Percentiles rank a stretch among this genome's conserved stretches.
These are phyloP conservation scores for Peromyscus attwateri DNA, from an alignment of 2,797 vertebrate species.

Conservation along the genomic window DNA sequence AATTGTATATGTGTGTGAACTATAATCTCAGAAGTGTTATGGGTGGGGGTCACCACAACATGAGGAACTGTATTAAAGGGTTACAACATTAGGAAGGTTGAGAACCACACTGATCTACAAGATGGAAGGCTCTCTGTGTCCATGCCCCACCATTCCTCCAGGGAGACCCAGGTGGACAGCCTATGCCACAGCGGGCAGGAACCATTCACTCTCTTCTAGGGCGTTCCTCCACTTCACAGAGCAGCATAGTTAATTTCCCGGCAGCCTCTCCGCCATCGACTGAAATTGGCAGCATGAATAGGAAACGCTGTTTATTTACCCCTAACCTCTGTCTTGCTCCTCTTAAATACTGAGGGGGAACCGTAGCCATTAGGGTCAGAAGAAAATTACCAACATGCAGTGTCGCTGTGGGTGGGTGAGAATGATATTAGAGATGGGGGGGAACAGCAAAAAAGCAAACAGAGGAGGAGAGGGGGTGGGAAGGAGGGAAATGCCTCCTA, in stretches of 20 bases:
- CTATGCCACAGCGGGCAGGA: conserved; percentile 73
- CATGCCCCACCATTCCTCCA: neutral
- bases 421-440: conserved; percentile 69
- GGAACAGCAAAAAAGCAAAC: neutral
- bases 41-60: neutral
- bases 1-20: conserved; percentile 46
- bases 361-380: conserved; percentile 65
- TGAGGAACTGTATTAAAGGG: neutral
- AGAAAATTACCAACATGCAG: conserved; percentile 73
- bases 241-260: conserved; percentile 89
- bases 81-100: neutral
- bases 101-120: neutral
- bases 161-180: neutral
- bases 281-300: conserved; percentile 88
- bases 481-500: conserved; percentile 40
- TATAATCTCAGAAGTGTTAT: neutral
- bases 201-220: neutral
- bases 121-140: neutral
- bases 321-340: conserved; percentile 86
- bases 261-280: conserved; percentile 87
- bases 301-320: conserved; percentile 90
- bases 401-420: conserved; percentile 54
- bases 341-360: conserved; percentile 78
- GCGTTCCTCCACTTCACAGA: conserved; percentile 85
- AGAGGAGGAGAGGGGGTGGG: neutral